A percentile compares a stretch with the other conserved stretches of the same genome.
phyloP scores from a whole-genome alignment of 2,797 vertebrate genomes.

The Phataginus tricuspis region DNA sequence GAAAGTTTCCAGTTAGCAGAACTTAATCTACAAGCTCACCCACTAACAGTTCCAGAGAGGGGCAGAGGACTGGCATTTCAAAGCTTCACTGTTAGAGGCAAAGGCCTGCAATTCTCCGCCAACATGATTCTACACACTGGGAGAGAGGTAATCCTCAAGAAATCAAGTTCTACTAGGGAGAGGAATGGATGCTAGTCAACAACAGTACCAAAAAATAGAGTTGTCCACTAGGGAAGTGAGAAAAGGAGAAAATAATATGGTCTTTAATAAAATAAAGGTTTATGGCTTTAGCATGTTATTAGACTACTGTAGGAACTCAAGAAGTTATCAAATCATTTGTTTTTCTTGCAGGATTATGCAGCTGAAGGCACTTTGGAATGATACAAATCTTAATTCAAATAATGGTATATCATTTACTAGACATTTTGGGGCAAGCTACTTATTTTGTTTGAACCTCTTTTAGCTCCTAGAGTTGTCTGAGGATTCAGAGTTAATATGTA shows the following conservation, averaged over 20 bases:
- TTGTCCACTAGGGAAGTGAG: not conserved
- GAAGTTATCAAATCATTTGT: not conserved
- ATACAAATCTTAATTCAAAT: not conserved
- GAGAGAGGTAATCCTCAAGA: not conserved
- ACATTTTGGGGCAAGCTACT: conserved; percentile 12
- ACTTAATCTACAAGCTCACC: not conserved
- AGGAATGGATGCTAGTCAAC: not conserved
- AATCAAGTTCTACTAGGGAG: not conserved
- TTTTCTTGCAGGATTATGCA: not conserved
- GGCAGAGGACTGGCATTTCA: not conserved
- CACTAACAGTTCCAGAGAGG: not conserved
- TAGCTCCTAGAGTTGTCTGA: not conserved
- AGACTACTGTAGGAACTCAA: not conserved
- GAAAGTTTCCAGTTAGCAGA: not conserved
- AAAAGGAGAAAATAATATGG: not conserved
- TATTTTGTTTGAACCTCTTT: not conserved
- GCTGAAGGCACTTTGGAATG: not conserved
- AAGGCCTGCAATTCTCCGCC: not conserved
- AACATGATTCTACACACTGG: not conserved
- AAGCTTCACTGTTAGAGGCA: not conserved
- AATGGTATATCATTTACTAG: not conserved
- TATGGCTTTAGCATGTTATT: not conserved
- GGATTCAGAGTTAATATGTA: conserved; percentile 50
- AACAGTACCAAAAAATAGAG: not conserved
- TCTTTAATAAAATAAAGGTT: not conserved